Base-by-base conservation (phyloP, 2,888 invertebrate species). In the Steinernema hermaphroditum region DNA sequence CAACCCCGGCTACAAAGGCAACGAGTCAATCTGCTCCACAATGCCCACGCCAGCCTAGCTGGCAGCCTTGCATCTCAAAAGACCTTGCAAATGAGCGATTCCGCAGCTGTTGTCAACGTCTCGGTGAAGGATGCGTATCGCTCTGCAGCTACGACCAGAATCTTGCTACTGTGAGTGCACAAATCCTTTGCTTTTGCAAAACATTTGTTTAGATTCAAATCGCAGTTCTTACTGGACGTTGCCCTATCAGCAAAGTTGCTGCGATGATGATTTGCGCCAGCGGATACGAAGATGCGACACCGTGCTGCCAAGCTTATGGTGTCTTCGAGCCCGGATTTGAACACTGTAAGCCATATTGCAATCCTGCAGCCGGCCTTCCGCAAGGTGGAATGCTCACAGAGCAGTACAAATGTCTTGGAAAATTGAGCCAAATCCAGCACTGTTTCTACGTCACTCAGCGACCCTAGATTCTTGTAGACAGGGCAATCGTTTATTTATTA, bases 251-350 rank as follows among this genome's bases (percentile, higher is more conserved):
- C 71, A 85, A 85, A 72, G 85, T 85, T 9, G 84, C 80, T 34
- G 85, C 85, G 71, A 83, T 85, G 74, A 85, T 85, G 85, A 76
- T 85, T 68, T 85, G 85, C 70, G 85, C 84, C 34, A 84, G 83
- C 12, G 85, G 85, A n/a, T 83, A 84, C 74, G 78, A 85, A 74
- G 85, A 85, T 54, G 85, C 84, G 27, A 80, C 83, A 0, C 78
- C 81, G 27, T 85, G 85, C 57, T 85, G 85, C 72, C 78, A 81
- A 73, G 85, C 84, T 0, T 83, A 85, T 75, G 79, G 79, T 69
- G 85, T 85, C 14, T 85, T 85, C 74, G 85, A 85, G 69, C 80
- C 84, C 29, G 85, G 85, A 49, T 85, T 81, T 72, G 85, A 85
- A 71, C 85, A 85, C 71, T 85, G 85, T 70, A 80, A 83, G 34